Percentiles rank a stretch among this genome's conserved stretches.
Evolutionary conservation across 2,113 vertebrate species (phyloP).

Genomic region (Paratilapia polleni): DNA sequence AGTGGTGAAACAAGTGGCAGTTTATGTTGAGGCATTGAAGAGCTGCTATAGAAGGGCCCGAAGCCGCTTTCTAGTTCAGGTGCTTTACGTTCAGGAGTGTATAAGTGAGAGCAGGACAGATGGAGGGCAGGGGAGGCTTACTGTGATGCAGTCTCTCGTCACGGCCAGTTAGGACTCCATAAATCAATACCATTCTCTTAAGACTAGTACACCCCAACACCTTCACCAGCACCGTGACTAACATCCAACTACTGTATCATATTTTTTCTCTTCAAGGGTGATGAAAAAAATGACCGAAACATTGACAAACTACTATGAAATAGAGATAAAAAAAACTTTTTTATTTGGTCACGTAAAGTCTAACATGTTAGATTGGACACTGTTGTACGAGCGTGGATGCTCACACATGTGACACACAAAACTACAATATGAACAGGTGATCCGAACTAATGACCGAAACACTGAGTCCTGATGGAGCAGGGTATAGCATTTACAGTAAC

Average conservation of each 20-base stretch:
- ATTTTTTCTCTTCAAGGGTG: constrained; percentile 60
- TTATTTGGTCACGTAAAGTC: constrained; percentile 30
- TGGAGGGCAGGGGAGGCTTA: constrained; percentile 28
- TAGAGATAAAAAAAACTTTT: constrained; percentile 31
- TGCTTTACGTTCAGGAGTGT: constrained; percentile 33
- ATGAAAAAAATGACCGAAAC: constrained; percentile 52
- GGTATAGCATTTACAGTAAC: neutral
- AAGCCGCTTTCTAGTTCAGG: constrained; percentile 9
- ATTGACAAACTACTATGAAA: constrained; percentile 41
- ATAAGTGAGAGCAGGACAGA: constrained; percentile 17
- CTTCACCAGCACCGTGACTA: constrained; percentile 69
- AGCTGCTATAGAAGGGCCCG: constrained; percentile 6
- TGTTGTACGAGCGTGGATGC: constrained; percentile 27
- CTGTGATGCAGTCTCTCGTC: constrained; percentile 65
- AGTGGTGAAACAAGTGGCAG: constrained; percentile 56
- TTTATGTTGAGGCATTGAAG: constrained; percentile 33
- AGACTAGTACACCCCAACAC: constrained; percentile 59
- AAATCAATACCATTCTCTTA: constrained; percentile 74
- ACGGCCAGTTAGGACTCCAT: constrained; percentile 75
- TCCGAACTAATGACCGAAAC: constrained; percentile 61
- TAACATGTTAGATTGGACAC: constrained; percentile 34
- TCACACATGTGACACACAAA: constrained; percentile 40
- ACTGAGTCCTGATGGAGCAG: constrained; percentile 47
- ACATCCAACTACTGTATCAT: constrained; percentile 69
- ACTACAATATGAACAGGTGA: constrained; percentile 36